Percentiles rank a stretch among this genome's conserved stretches.
phyloP scores from a whole-genome alignment of 2,113 vertebrate genomes.

The Nothocercus nigrocapillus region DNA sequence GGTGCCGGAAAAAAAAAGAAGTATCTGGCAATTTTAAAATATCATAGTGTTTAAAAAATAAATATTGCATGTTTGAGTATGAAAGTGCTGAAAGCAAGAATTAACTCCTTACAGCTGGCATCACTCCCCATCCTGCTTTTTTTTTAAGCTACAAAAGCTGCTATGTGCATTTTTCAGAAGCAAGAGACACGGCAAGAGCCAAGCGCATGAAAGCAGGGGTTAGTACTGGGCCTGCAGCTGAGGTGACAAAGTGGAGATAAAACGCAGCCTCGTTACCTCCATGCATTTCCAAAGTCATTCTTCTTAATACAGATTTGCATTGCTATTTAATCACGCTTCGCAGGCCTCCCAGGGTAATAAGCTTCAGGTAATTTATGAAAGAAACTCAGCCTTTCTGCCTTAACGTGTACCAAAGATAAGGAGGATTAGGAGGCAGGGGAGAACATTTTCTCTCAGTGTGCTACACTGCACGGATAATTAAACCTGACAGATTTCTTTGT shows the following conservation, averaged over 20 bases:
- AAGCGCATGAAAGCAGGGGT: neutral
- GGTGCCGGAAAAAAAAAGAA: neutral
- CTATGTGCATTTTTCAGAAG: neutral
- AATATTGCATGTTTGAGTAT: neutral
- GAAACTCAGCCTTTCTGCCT: neutral
- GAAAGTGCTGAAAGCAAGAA: neutral
- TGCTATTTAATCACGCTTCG: neutral
- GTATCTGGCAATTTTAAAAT: neutral
- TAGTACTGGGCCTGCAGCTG: neutral
- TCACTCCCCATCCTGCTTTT: neutral
- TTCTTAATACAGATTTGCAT: neutral
- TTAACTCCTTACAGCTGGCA: neutral
- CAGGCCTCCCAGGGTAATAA: neutral
- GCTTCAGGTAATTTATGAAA: neutral
- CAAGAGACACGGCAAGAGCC: neutral
- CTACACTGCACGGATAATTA: neutral
- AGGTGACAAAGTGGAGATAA: neutral
- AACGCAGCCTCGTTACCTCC: neutral
- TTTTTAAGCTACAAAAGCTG: neutral
- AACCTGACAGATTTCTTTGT: neutral
- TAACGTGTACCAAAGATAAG: neutral
- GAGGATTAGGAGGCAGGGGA: neutral
- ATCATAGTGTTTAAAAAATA: neutral
- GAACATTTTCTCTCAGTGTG: neutral
- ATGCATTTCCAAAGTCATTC: neutral